phyloP scores from a whole-genome alignment of 2,113 vertebrate genomes.

The Chiloscyllium plagiosum region DNA sequence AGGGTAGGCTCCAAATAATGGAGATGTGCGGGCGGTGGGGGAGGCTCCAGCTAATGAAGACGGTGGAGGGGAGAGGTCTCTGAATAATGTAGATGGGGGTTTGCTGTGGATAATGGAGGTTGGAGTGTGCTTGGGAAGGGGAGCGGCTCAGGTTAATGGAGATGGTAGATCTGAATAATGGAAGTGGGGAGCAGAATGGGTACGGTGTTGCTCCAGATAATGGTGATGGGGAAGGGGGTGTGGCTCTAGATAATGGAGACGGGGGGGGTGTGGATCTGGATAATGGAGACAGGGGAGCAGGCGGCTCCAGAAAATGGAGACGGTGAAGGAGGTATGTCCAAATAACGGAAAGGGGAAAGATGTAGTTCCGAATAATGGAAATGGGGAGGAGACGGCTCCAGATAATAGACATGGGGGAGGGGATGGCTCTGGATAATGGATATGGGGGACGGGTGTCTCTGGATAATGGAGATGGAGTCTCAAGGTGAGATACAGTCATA shows the following conservation, averaged over 20 bases:
- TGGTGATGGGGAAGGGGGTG: too few species aligned
- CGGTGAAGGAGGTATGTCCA: neutral
- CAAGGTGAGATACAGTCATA: too few species aligned
- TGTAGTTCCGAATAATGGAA: neutral
- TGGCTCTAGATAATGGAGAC: too few species aligned
- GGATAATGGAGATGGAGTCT: too few species aligned
- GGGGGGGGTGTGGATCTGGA: too few species aligned
- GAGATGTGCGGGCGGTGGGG: too few species aligned
- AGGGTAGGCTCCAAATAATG: too few species aligned
- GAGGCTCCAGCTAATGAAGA: too few species aligned
- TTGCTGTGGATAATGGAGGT: neutral
- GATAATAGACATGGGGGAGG: neutral
- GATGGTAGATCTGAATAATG: neutral
- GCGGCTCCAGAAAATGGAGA: neutral
- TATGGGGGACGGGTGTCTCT: too few species aligned
- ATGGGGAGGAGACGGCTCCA: neutral
- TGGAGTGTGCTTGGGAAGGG: neutral
- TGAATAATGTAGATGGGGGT: too few species aligned
- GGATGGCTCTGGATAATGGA: neutral
- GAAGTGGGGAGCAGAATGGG: neutral
- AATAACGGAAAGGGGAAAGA: neutral
- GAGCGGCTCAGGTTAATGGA: neutral
- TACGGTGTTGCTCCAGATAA: neutral
- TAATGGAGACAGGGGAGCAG: too few species aligned
- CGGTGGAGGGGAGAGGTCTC: too few species aligned